Percentiles rank a stretch among this genome's conserved stretches.
phyloP scores from a whole-genome alignment of 1,140 invertebrate species.

The Drosophila micromelanica region DNA sequence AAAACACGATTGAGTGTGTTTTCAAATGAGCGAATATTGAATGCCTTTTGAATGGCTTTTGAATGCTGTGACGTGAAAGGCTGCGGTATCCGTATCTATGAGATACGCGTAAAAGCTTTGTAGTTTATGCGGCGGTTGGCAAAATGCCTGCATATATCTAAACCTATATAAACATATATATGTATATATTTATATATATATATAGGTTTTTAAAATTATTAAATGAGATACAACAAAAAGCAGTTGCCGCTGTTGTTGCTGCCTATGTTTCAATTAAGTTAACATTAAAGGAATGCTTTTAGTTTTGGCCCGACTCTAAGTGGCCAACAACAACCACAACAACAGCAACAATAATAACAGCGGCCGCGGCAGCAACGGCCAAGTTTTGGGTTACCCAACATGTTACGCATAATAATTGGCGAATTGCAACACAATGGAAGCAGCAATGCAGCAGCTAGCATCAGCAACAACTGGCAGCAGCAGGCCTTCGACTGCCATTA shows the following conservation, averaged over 20 bases:
- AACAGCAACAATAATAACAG: not conserved
- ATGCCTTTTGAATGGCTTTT: conserved; percentile 23
- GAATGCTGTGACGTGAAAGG: conserved; percentile 48
- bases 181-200: conserved; percentile 1
- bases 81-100: conserved; percentile 54
- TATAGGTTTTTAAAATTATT: conserved; percentile 44
- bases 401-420: conserved; percentile 78
- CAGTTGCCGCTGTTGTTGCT: conserved; percentile 17
- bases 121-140: conserved; percentile 73
- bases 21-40: conserved; percentile 21
- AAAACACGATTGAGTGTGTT: not conserved
- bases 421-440: conserved; percentile 46
- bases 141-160: conserved; percentile 61
- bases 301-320: conserved; percentile 52
- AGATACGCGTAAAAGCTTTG: conserved; percentile 80
- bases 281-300: conserved; percentile 81
- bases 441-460: conserved; percentile 4
- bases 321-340: conserved; percentile 34
- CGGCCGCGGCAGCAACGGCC: conserved; percentile 1
- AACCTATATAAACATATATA: not conserved
- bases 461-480: not conserved
- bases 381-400: conserved; percentile 62
- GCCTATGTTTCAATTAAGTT: conserved; percentile 73
- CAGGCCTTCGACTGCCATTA: no score
- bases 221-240: conserved; percentile 57